Conservation (phyloP, 2,888 invertebrate genomes). For the Temnothorax rugatulus region DNA sequence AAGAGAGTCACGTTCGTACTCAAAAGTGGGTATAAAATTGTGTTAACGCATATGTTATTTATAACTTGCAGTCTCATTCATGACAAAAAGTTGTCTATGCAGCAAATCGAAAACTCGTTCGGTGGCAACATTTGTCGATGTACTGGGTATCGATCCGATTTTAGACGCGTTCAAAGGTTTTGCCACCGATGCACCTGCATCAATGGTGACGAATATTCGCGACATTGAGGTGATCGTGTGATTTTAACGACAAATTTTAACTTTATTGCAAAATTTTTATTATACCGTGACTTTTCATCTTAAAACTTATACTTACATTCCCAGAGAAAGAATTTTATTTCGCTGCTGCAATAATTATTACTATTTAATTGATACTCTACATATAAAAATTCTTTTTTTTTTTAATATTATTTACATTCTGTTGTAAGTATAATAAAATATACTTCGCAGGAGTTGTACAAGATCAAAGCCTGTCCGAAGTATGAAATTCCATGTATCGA, state of each 20-base stretch:
- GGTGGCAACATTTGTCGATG: slow-evolving; percentile 92
- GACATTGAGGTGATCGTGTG: slow-evolving; percentile 84
- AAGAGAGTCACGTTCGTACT: background rate
- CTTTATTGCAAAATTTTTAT: background rate
- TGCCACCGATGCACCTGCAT: slow-evolving; percentile 88
- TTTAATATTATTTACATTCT: background rate
- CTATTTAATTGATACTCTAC: background rate
- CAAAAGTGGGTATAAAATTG: background rate
- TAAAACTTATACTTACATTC: no score
- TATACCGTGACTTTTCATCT: no score
- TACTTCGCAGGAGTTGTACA: slow-evolving; percentile 80
- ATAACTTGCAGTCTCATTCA: slow-evolving; percentile 74
- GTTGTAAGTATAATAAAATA: background rate
- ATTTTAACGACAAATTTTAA: background rate
- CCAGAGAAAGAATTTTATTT: background rate
- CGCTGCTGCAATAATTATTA: background rate
- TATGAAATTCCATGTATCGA: slow-evolving; percentile 83
- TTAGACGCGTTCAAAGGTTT: slow-evolving; percentile 93
- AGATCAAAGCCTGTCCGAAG: slow-evolving; percentile 83
- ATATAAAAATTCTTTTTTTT: background rate
- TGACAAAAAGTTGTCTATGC: slow-evolving; percentile 88
- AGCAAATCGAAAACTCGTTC: slow-evolving; percentile 90
- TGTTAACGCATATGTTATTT: background rate
- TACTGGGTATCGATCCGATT: slow-evolving; percentile 93
- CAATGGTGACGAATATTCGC: slow-evolving; percentile 86